These are phyloP conservation scores for Cercopithecus mitis DNA, from an alignment of 2,797 vertebrate genomes.

Conservation along the genomic window DNA sequence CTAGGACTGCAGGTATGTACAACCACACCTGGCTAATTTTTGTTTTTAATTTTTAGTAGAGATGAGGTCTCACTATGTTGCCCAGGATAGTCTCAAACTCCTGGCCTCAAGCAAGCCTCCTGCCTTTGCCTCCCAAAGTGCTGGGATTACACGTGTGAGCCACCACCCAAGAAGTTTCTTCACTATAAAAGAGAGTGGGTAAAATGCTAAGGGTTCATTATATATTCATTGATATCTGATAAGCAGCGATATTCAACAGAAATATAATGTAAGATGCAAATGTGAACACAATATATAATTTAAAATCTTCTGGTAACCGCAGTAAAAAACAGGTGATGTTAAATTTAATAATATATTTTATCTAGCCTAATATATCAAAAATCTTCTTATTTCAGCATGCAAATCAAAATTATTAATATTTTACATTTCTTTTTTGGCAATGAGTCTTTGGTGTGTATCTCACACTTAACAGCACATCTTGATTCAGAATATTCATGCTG, in stretches of 20 bases:
- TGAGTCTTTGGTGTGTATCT: neutral
- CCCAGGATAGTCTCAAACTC: neutral
- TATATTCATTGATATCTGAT: neutral
- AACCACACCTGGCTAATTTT: neutral
- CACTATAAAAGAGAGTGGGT: neutral
- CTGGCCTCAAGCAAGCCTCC: neutral
- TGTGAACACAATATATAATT: neutral
- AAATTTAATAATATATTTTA: constrained; percentile 38
- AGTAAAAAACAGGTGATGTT: neutral
- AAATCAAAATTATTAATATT: constrained; percentile 1
- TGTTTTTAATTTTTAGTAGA: neutral
- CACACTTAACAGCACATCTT: neutral
- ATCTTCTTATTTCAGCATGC: constrained; percentile 2
- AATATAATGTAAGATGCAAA: constrained; percentile 7
- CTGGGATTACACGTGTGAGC: neutral
- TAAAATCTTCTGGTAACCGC: constrained; percentile 1
- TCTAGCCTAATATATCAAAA: neutral
- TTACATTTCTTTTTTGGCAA: neutral
- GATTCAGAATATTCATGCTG: neutral
- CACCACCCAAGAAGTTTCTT: neutral
- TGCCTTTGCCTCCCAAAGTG: neutral
- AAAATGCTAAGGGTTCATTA: neutral
- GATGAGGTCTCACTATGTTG: neutral
- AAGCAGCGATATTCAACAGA: neutral
- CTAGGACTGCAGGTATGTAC: neutral